Percentiles rank a stretch among this genome's conserved stretches.
These are phyloP conservation scores for Ommatoiulus sabulosus DNA, from an alignment of 2,888 invertebrate genomes.

Conservation along the genomic window DNA sequence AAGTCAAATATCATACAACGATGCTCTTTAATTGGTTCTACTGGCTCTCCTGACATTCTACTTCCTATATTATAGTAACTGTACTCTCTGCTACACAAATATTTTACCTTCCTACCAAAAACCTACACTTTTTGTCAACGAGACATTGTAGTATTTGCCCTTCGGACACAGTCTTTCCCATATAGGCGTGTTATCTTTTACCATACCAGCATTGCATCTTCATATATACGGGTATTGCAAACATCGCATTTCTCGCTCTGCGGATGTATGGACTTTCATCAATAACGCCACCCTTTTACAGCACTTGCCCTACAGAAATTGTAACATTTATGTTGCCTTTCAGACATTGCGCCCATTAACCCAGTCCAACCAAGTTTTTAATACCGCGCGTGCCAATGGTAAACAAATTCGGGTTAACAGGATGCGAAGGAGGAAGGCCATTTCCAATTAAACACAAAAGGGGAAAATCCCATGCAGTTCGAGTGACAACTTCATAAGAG, in stretches of 20 bases:
- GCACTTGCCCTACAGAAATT: neutral
- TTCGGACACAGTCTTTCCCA: no score
- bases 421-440: neutral
- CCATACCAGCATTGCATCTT: neutral
- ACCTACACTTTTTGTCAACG: no score
- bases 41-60: no score
- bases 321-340: neutral
- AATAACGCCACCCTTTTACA: neutral
- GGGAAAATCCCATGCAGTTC: neutral
- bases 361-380: neutral
- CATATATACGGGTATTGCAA: neutral
- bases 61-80: no score
- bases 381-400: no score
- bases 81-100: no score
- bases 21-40: no score
- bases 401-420: neutral
- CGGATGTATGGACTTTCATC: neutral
- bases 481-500: slow-evolving; percentile 23
- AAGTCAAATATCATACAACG: no score
- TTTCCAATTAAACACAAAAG: slow-evolving; percentile 13
- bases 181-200: no score
- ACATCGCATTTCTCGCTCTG: neutral
- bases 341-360: neutral
- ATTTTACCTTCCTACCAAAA: no score
- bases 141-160: no score